These are phyloP conservation scores for Chitala chitala DNA, from an alignment of 2,113 vertebrate species.

Conservation along the genomic window DNA sequence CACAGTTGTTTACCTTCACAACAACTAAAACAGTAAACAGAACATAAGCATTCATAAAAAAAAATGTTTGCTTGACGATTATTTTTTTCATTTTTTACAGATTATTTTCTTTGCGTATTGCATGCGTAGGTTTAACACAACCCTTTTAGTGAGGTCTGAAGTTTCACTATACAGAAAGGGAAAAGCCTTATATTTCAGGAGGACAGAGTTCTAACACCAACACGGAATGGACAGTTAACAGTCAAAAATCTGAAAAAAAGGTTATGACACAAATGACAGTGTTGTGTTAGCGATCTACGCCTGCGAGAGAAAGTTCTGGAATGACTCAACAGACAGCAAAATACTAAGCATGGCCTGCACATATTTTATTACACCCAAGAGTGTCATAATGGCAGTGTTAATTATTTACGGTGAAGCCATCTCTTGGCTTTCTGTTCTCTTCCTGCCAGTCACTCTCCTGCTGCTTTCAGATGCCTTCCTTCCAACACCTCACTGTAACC, in stretches of 20 bases:
- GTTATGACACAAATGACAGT: background rate
- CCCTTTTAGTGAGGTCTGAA: too few species aligned
- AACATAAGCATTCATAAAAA: too few species aligned
- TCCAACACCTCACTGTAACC: background rate
- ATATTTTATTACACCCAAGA: slow-evolving; percentile 5
- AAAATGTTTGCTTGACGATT: background rate
- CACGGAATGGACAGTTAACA: background rate
- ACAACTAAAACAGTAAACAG: too few species aligned
- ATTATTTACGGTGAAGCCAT: slow-evolving; percentile 4
- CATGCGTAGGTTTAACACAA: too few species aligned
- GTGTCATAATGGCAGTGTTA: background rate
- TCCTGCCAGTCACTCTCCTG: background rate
- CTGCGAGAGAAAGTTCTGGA: background rate
- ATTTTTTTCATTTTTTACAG: background rate
- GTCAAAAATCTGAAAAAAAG: background rate
- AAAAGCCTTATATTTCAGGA: background rate
- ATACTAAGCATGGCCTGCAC: background rate
- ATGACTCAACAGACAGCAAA: background rate
- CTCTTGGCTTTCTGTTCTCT: background rate
- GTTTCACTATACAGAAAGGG: too few species aligned
- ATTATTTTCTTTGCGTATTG: background rate
- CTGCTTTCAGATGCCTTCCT: background rate
- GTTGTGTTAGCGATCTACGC: background rate
- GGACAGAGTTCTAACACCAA: background rate
- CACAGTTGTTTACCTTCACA: too few species aligned